Conservation (phyloP, 2,888 invertebrate genomes). For the Rhyacophila evoluta region DNA sequence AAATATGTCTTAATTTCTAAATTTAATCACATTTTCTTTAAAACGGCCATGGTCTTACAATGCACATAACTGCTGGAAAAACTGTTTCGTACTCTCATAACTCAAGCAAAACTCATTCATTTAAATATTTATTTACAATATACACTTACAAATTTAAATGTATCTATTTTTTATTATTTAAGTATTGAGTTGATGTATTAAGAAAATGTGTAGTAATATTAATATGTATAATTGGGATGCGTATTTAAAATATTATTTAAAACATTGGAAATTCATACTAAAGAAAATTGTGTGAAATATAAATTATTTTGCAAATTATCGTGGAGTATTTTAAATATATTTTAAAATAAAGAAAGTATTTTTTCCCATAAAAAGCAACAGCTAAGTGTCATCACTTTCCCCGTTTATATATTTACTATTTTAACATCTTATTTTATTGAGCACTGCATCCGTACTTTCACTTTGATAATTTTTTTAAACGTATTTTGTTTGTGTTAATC, state of each 20-base stretch:
- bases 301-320: too few relatives aligned
- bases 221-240: not conserved
- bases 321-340: too few relatives aligned
- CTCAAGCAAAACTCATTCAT: not conserved
- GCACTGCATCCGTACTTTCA: constrained; percentile 39
- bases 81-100: not conserved
- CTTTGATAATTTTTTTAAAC: constrained; percentile 10
- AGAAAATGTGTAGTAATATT: not conserved
- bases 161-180: not conserved
- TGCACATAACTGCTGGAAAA: not conserved
- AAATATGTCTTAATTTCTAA: not conserved
- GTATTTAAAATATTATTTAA: not conserved
- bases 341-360: not conserved
- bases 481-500: not conserved
- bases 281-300: too few relatives aligned
- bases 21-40: not conserved
- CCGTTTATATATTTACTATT: constrained; percentile 38
- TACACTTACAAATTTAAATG: not conserved
- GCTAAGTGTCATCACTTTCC: constrained; percentile 54
- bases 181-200: not conserved
- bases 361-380: constrained; percentile 34
- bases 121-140: not conserved
- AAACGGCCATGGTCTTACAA: not conserved
- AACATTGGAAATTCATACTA: constrained; percentile 5
- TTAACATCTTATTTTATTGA: constrained; percentile 45